Conservation (phyloP, 2,113 vertebrate species). For the Aegypius monachus region DNA sequence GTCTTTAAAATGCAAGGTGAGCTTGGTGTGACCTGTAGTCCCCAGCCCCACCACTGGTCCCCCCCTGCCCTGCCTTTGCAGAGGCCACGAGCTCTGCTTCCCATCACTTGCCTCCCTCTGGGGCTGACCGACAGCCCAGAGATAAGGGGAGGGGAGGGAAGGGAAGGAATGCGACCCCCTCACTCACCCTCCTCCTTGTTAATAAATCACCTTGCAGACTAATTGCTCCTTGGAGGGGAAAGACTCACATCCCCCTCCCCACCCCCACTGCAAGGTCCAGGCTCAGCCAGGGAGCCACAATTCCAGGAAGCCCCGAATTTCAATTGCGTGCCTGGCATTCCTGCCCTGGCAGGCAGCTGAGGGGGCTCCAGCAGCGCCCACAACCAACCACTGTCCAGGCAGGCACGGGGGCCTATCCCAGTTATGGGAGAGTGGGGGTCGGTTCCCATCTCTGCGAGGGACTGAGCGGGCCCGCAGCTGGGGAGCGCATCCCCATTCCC, state of each 20-base stretch:
- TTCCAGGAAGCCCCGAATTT: not conserved
- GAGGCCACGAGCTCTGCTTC: slow-evolving; percentile 8
- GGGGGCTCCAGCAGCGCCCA: rapidly evolving
- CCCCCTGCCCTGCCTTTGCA: not conserved
- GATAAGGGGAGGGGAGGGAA: slow-evolving; percentile 30
- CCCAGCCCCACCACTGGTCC: not conserved
- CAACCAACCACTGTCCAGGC: rapidly evolving
- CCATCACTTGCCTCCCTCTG: not conserved
- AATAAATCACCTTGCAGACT: slow-evolving; percentile 41
- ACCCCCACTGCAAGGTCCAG: not conserved
- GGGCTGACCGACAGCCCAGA: not conserved
- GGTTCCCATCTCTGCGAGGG: not conserved
- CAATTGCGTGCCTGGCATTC: not conserved
- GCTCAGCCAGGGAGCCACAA: not conserved
- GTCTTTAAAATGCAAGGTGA: not conserved
- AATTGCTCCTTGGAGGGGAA: not conserved
- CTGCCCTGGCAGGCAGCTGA: rapidly evolving
- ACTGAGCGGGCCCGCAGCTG: rapidly evolving
- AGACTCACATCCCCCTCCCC: not conserved
- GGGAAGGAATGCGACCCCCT: slow-evolving; percentile 29
- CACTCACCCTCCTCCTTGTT: not conserved
- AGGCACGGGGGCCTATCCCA: rapidly evolving
- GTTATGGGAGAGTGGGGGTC: rapidly evolving
- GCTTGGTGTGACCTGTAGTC: not conserved
- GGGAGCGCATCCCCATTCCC: not conserved